These are phyloP conservation scores for Seira sanloemensis DNA, from an alignment of 2,888 invertebrate genomes.

Conservation along the genomic window DNA sequence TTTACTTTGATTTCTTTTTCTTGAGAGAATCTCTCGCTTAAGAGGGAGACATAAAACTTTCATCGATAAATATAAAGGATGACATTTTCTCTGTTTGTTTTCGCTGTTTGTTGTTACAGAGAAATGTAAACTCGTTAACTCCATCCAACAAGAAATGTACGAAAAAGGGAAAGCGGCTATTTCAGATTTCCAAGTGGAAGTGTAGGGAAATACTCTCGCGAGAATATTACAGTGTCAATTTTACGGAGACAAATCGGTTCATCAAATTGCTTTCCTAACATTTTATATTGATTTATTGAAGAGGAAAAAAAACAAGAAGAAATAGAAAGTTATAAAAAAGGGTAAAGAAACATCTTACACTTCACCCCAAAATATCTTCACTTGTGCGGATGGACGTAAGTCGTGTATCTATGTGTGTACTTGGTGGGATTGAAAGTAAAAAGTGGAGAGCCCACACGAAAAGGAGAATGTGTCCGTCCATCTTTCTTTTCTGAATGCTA, in stretches of 20 bases:
- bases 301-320: slow-evolving; percentile 58
- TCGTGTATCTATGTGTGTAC: no score
- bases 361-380: no score
- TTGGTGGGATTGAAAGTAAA: no score
- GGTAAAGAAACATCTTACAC: background rate
- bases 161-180: slow-evolving; percentile 27
- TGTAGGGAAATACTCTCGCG: slow-evolving; percentile 51
- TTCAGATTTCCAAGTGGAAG: background rate
- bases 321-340: slow-evolving; percentile 21
- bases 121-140: slow-evolving; percentile 39
- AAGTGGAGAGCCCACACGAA: slow-evolving; percentile 18
- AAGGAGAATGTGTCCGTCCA: slow-evolving; percentile 46
- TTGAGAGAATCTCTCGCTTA: background rate
- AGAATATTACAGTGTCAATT: slow-evolving; percentile 74
- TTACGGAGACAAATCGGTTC: slow-evolving; percentile 74
- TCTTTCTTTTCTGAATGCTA: slow-evolving; percentile 27
- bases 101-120: slow-evolving; percentile 21
- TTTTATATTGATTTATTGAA: slow-evolving; percentile 73
- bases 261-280: slow-evolving; percentile 73
- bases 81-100: slow-evolving; percentile 31
- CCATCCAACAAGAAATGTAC: background rate
- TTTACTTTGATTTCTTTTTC: background rate
- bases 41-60: slow-evolving; percentile 10
- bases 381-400: no score
- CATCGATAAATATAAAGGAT: slow-evolving; percentile 22